Conservation (phyloP, 2,888 invertebrate genomes). For the Pogonocherus hispidulus region DNA sequence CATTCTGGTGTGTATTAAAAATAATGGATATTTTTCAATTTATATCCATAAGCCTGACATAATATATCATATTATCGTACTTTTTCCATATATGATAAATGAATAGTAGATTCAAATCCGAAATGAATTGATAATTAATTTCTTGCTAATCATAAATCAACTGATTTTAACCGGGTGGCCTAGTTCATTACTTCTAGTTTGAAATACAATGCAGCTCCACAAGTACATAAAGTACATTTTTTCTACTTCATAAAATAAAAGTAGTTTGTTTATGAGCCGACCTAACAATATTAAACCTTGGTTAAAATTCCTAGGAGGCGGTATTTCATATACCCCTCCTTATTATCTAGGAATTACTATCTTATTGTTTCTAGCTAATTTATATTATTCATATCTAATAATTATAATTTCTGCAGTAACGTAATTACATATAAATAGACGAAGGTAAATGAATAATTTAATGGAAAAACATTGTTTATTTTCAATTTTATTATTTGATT, state of each 20-base stretch:
- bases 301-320: slow-evolving; percentile 42
- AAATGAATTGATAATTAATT: too few relatives aligned
- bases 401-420: slow-evolving; percentile 44
- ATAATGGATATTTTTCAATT: too few relatives aligned
- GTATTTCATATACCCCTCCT: slow-evolving; percentile 52
- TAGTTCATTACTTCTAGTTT: neutral
- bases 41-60: too few relatives aligned
- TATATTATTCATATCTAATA: slow-evolving; percentile 56
- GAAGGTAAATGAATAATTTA: slow-evolving; percentile 43
- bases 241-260: neutral
- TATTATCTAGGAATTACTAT: slow-evolving; percentile 54
- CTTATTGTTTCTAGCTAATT: slow-evolving; percentile 57
- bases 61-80: too few relatives aligned
- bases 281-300: slow-evolving; percentile 16
- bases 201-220: neutral
- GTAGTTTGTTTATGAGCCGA: slow-evolving; percentile 10
- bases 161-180: neutral
- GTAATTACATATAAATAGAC: slow-evolving; percentile 49
- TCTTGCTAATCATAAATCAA: neutral
- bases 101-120: too few relatives aligned
- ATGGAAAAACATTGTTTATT: slow-evolving; percentile 32
- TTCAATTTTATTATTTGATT: neutral
- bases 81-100: too few relatives aligned
- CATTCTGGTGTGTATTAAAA: too few relatives aligned
- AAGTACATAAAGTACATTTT: slow-evolving; percentile 1